phyloP scores from a whole-genome alignment of 2,113 vertebrate genomes.

The Passerina amoena region DNA sequence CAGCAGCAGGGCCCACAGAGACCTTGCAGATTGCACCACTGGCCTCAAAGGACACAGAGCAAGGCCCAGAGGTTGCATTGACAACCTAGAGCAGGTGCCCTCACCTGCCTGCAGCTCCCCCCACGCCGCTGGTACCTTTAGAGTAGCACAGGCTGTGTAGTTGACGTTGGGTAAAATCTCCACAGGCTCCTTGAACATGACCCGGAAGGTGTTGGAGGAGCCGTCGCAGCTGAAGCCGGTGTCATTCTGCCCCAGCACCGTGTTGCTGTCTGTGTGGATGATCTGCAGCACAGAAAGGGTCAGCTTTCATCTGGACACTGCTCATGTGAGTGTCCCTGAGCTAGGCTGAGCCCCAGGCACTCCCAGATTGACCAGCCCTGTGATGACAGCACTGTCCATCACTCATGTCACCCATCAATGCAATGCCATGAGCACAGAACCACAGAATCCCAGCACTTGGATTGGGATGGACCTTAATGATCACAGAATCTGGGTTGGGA shows the following conservation, averaged over 20 bases:
- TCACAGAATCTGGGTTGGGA: no score
- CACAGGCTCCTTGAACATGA: slow-evolving; percentile 98
- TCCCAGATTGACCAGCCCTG: neutral
- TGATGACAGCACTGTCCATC: fast-evolving
- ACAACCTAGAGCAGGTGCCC: neutral
- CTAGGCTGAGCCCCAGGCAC: neutral
- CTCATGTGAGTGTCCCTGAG: fast-evolving
- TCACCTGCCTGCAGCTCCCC: neutral
- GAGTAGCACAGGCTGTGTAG: slow-evolving; percentile 94
- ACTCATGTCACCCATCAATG: fast-evolving
- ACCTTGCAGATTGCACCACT: fast-evolving
- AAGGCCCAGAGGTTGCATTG: neutral
- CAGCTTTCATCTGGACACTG: neutral
- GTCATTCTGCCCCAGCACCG: slow-evolving; percentile 93
- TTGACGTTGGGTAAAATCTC: slow-evolving; percentile 95
- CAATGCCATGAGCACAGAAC: neutral
- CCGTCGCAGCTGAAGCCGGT: slow-evolving; percentile 98
- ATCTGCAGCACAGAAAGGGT: slow-evolving; percentile 74
- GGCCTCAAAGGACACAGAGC: neutral
- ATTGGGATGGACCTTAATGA: no score
- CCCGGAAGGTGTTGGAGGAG: slow-evolving; percentile 92
- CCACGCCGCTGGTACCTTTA: slow-evolving; percentile 79
- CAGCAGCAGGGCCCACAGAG: neutral
- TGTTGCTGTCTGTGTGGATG: slow-evolving; percentile 98
- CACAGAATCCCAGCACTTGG: neutral